Conservation (phyloP, 2,113 vertebrate genomes). For the Hippocampus abdominalis region DNA sequence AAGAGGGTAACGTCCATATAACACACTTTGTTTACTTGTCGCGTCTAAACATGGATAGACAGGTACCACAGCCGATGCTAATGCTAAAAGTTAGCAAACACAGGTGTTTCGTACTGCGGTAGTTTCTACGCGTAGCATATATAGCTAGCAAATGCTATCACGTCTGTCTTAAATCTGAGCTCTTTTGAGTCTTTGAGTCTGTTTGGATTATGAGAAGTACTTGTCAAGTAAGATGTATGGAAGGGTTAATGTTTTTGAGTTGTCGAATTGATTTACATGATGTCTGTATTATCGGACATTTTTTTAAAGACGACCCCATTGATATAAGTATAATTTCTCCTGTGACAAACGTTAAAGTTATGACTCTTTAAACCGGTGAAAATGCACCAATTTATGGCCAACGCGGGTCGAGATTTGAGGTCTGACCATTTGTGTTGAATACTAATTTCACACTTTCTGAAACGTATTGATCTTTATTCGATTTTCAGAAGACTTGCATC, state of each 20-base stretch:
- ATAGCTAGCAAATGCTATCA: constrained; percentile 35
- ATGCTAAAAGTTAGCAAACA: constrained; percentile 9
- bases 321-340: too few species aligned
- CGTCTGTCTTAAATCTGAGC: not conserved
- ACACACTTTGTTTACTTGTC: constrained; percentile 9
- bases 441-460: too few species aligned
- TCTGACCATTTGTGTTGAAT: too few species aligned
- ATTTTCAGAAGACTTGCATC: too few species aligned
- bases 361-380: too few species aligned
- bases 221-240: not conserved
- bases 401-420: too few species aligned
- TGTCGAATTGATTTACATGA: too few species aligned
- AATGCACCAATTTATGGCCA: too few species aligned
- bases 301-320: too few species aligned
- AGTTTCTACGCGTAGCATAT: constrained; percentile 19
- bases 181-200: not conserved
- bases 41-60: constrained; percentile 4
- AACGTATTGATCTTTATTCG: too few species aligned
- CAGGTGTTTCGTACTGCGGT: constrained; percentile 21
- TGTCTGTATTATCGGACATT: too few species aligned
- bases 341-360: too few species aligned
- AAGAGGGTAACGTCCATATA: constrained; percentile 70
- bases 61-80: not conserved
- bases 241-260: not conserved
- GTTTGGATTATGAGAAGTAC: not conserved